Evolutionary conservation across 1,140 invertebrate species (phyloP).

Genomic region (Pygmarrhopalites habei): DNA sequence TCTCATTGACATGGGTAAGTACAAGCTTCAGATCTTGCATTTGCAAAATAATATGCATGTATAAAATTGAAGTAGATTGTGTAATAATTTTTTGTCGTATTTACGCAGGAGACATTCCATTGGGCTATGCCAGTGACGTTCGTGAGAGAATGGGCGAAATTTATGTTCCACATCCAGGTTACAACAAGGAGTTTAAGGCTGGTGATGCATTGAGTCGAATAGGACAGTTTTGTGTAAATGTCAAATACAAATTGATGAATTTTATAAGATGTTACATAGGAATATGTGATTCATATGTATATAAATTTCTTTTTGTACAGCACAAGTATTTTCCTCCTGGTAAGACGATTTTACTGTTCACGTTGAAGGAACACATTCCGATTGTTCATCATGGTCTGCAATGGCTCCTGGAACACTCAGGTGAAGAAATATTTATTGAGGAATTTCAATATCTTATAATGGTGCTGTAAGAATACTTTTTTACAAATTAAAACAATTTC

Average conservation of each 20-base stretch:
- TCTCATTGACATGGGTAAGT: conserved; percentile 8
- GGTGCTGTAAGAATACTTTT: not conserved
- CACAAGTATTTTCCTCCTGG: not conserved
- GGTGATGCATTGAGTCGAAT: conserved; percentile 1
- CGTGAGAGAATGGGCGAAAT: not conserved
- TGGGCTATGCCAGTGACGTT: not conserved
- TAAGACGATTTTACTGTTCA: not conserved
- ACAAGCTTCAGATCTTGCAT: not conserved
- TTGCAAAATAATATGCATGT: not conserved
- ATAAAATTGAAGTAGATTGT: not conserved
- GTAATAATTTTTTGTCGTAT: not conserved
- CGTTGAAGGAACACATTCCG: not conserved
- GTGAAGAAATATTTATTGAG: not conserved
- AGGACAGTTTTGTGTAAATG: not conserved
- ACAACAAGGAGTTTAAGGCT: not conserved
- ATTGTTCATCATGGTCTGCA: not conserved
- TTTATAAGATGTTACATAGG: not conserved
- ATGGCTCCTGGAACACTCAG: not conserved
- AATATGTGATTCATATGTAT: not conserved
- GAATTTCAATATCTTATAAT: not conserved
- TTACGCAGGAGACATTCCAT: not conserved
- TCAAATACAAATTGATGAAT: not conserved
- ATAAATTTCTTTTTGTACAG: not conserved
- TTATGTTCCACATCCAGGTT: not conserved
- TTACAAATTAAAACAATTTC: not conserved